Base-by-base conservation (phyloP, 2,113 vertebrate genomes). In the Panthera uncia region DNA sequence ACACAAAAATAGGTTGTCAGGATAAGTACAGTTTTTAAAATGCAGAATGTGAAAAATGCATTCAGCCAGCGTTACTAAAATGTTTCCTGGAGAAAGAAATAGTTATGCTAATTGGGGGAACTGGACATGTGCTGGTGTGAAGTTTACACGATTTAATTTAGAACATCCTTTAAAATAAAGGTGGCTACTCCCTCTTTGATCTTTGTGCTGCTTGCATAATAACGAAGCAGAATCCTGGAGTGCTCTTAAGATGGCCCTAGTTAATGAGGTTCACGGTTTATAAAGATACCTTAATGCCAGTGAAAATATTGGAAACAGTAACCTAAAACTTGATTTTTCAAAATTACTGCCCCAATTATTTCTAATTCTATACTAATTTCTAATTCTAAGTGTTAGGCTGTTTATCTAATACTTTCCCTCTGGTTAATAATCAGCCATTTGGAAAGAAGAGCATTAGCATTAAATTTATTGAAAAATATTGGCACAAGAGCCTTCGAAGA, bases 91-190 rank as follows among this genome's bases (percentile, higher is more conserved):
- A 96, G 86, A 52, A 86, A 86, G 25, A 8, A 83, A 95, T 55
- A 95, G 63, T 95, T 29, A 27, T 65, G 29, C 23, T 97, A 97
- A 93, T 98, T 97, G 93, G 84, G 74, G 86, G 94, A 85, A 78
- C 38, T 78, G 76, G 76, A 61, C 23, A 94, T 61, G 29, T 15
- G 66, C 5, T 68, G 45, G 79, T 94, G 86, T 9, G 61, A 95
- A 96, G 57, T 94, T 92, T 95, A 38, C 88, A 96, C 27, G 86
- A 85, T 73, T 97, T 94, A 91, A 96, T 97, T 96, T 96, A 92
- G 33, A 85, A 73, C n/a, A 92, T 94, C 16, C 76, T 95, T 96
- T 90, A 95, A 96, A 98, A 96, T 90, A 95, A 88, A 97, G 48
- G 48, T 93, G 76, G 33, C 7, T 93, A 69, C 27, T 85, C 86